Evolutionary conservation across 2,888 invertebrate genomes (phyloP).

Genomic region (Caenorhabditis uteleia): DNA sequence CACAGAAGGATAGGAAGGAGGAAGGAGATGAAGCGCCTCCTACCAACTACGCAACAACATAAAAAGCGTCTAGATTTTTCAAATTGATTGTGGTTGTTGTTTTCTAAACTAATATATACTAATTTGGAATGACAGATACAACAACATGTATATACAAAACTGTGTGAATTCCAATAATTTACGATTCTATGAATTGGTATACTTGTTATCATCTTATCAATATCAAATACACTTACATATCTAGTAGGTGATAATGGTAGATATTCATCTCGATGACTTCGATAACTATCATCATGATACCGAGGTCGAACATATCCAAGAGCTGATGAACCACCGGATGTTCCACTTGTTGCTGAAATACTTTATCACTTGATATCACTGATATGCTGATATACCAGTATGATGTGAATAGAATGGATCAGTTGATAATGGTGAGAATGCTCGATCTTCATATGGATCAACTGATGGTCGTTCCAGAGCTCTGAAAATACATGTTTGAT

Average conservation of each 20-base stretch:
- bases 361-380: neutral
- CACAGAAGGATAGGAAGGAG: too few species aligned
- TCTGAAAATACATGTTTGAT: slow-evolving; percentile 25
- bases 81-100: too few species aligned
- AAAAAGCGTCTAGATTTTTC: too few species aligned
- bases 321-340: slow-evolving; percentile 15
- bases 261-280: slow-evolving; percentile 29
- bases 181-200: too few species aligned
- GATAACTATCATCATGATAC: slow-evolving; percentile 50
- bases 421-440: slow-evolving; percentile 35
- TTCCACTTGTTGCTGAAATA: slow-evolving; percentile 1
- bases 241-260: slow-evolving; percentile 33
- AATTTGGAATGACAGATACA: too few species aligned
- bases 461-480: slow-evolving; percentile 40
- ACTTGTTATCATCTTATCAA: neutral
- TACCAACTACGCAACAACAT: too few species aligned
- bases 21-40: too few species aligned
- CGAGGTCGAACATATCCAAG: slow-evolving; percentile 50
- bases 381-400: slow-evolving; percentile 1
- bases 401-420: slow-evolving; percentile 46
- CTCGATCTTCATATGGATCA: slow-evolving; percentile 33
- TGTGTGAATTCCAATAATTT: too few species aligned
- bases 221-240: slow-evolving; percentile 32
- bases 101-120: too few species aligned
- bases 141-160: too few species aligned